Base-by-base conservation (phyloP, 2,797 vertebrate genomes). In the Eremophila alpestris region DNA sequence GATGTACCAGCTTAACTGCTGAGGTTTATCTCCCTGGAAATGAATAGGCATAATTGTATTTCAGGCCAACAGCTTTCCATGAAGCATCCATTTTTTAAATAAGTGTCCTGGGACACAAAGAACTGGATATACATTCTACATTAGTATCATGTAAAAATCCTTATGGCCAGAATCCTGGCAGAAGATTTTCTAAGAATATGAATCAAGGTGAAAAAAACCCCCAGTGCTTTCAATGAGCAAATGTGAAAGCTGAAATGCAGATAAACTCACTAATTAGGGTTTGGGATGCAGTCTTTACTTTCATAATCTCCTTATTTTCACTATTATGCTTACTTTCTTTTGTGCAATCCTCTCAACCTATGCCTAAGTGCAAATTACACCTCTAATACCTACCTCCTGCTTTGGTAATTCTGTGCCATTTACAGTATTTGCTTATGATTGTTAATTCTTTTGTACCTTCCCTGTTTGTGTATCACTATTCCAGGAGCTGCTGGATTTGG, bases 221-320 rank as follows among this genome's bases (percentile, higher is more conserved):
- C 0, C n/a, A 78, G 15, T 70, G 46, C 38, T 94, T 94, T 80
- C 87, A 88, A 80, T 81, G 58, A 3, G 7, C 38, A 69, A 87
- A 86, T 38, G 15, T 0, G 1, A 87, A 91, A 92, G 81, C 76
- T 67, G 76, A 80, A 87, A 77, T 45, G 59, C 21, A 82, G 86
- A 84, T 90, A 93, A 89, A 75, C 90, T 87, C 43, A 41, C 81
- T 94, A 91, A 87, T 90, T 91, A 89, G 40, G 59, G 74, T 67
- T 55, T 94, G 83, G 60, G 92, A 94, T 58, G 32, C 32, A 89
- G 79, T 58, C 83, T 88, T 88, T 77, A 76, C 58, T 86, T 91
- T 41, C 46, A 76, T 94, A 83, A 91, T 90, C 93, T 86, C 90
- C 87, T 93, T 90, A 79, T 94, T 96, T 96, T 87, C 90, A 86